These are phyloP conservation scores for Bombus terrestris DNA, from an alignment of 1,140 invertebrate genomes.

Conservation along the genomic window DNA sequence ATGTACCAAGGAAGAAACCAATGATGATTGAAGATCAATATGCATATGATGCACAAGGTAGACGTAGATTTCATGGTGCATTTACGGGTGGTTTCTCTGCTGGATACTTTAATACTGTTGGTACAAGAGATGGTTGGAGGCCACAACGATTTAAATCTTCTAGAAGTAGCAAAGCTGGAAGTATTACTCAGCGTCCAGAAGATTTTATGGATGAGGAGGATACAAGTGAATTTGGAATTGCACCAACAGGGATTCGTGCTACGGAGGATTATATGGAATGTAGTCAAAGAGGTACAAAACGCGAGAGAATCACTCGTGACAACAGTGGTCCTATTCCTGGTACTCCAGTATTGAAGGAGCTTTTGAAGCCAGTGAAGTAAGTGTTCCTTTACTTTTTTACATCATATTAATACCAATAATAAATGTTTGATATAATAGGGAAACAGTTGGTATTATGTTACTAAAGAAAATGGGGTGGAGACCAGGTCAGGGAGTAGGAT, in stretches of 20 bases:
- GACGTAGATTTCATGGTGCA: constrained; percentile 98
- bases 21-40: constrained; percentile 94
- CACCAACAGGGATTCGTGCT: constrained; percentile 91
- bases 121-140: constrained; percentile 96
- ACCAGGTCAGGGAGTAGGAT: constrained; percentile 95
- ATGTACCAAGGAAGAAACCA: constrained; percentile 91
- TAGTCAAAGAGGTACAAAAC: constrained; percentile 82
- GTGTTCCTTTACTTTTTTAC: constrained; percentile 25
- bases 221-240: constrained; percentile 96
- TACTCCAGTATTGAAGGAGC: constrained; percentile 89
- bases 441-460: constrained; percentile 94
- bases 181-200: constrained; percentile 87
- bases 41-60: constrained; percentile 94
- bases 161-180: constrained; percentile 86
- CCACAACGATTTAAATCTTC: constrained; percentile 97
- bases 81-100: constrained; percentile 99
- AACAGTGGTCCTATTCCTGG: constrained; percentile 90
- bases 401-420: background rate
- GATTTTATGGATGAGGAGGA: constrained; percentile 99
- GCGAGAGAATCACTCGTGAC: constrained; percentile 78
- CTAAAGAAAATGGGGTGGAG: constrained; percentile 95
- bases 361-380: constrained; percentile 90
- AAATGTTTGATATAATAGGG: constrained; percentile 80
- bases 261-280: constrained; percentile 87
- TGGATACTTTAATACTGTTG: constrained; percentile 98